Evolutionary conservation across 1,140 invertebrate genomes (phyloP).

Genomic region (Eupeodes corollae): DNA sequence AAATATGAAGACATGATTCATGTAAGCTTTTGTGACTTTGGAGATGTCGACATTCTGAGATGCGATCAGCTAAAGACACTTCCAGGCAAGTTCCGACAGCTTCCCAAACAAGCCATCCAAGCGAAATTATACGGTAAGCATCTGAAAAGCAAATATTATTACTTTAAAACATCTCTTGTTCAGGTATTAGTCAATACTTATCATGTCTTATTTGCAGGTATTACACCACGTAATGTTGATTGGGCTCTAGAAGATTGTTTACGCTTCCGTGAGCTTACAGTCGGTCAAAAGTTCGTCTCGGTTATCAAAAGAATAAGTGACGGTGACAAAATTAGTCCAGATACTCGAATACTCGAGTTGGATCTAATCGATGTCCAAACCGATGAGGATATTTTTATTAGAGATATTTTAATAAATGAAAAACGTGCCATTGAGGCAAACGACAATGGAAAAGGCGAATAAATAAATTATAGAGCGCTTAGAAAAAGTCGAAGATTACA

Average conservation of each 20-base stretch:
- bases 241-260: slow-evolving; percentile 30
- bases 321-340: slow-evolving; percentile 8
- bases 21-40: slow-evolving; percentile 27
- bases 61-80: slow-evolving; percentile 24
- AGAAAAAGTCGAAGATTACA: too few relatives aligned
- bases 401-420: slow-evolving; percentile 22
- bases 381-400: slow-evolving; percentile 24
- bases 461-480: not conserved
- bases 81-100: slow-evolving; percentile 17
- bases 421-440: slow-evolving; percentile 13
- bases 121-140: slow-evolving; percentile 28
- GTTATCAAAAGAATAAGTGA: slow-evolving; percentile 9
- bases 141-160: not conserved
- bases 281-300: slow-evolving; percentile 29
- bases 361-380: slow-evolving; percentile 26
- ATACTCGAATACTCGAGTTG: slow-evolving; percentile 12
- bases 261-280: slow-evolving; percentile 25
- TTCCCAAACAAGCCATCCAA: slow-evolving; percentile 29
- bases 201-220: slow-evolving; percentile 23
- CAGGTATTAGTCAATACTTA: not conserved
- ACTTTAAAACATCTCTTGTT: not conserved
- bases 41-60: slow-evolving; percentile 24
- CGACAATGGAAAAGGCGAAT: not conserved
- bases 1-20: slow-evolving; percentile 30
- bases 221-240: slow-evolving; percentile 14